Evolutionary conservation across 2,113 vertebrate genomes (phyloP), one percentile per base, ranked within the genome.

Genomic region (Aix galericulata): DNA sequence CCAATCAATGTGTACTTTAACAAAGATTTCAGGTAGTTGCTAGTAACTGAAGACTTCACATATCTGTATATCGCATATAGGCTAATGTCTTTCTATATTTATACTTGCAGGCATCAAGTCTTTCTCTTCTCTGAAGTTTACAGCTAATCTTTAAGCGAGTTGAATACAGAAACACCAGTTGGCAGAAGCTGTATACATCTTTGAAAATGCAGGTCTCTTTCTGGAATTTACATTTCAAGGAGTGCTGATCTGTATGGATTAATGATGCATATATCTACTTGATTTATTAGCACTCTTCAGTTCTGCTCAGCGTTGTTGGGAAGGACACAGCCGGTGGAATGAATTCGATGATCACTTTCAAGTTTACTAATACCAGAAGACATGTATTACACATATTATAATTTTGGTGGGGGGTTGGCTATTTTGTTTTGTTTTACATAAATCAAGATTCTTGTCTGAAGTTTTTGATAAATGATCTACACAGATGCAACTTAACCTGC

Each of bases 181-280:
- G 76, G 69, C 62, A 79, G 69, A 82, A 93, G 50, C 64, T 87
- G 17, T 59, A 18, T 27, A 46, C 31, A 67, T 73, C 82, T 95
- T 88, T 83, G 86, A 89, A 91, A 94, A 67, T 74, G 42, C 78
- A 69, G 72, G 36, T 92, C 53, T 64, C 77, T 67, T 59, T 90
- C 79, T 74, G 40, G 88, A 95, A 90, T 93, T 94, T 91, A 80
- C 76, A 68, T 96, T 95, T 94, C 86, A 95, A 92, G 85, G 81
- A 85, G 40, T 94, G 17, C 16, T 89, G 88, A 81, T 82, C 81
- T 94, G 22, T 82, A 86, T 92, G 78, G 91, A 95, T 95, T 92
- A 88, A 38, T 76, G 44, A 78, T 69, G 67, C n/a, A 62, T 80
- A 38, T 73, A 79, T 88, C 86, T 91, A 18, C 64, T 85, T 71